Percentiles rank a stretch among this genome's conserved stretches.
These are phyloP conservation scores for Dryobotodes eremita DNA, from an alignment of 2,888 invertebrate species.

Conservation along the genomic window DNA sequence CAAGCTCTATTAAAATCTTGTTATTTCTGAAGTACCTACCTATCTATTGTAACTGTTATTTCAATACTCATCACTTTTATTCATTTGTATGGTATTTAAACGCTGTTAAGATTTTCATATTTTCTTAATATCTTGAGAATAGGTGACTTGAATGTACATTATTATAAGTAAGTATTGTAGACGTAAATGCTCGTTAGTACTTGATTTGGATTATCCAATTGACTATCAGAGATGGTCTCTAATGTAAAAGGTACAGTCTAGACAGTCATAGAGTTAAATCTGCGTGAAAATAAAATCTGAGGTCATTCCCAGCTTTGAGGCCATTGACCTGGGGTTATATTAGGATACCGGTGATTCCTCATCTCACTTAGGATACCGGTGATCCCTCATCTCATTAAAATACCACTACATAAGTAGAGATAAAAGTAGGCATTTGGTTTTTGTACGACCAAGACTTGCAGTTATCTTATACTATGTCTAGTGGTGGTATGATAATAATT, in stretches of 20 bases:
- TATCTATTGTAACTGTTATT: constrained; percentile 17
- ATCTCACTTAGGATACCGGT: constrained; percentile 5
- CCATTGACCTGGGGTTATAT: background rate
- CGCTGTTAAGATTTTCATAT: constrained; percentile 19
- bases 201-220: constrained; percentile 37
- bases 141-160: constrained; percentile 6
- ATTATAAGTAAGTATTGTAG: constrained; percentile 10
- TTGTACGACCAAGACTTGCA: background rate
- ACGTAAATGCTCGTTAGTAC: background rate
- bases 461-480: background rate
- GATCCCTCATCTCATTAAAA: constrained; percentile 28
- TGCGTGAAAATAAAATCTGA: constrained; percentile 30
- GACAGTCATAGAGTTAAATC: constrained; percentile 25
- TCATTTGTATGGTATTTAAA: constrained; percentile 13
- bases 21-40: constrained; percentile 10
- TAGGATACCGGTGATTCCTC: constrained; percentile 14
- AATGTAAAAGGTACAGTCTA: constrained; percentile 48
- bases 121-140: background rate
- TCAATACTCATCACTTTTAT: constrained; percentile 23
- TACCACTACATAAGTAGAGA: background rate
- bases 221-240: constrained; percentile 9
- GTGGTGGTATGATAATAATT: background rate
- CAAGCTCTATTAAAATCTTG: constrained; percentile 33
- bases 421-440: background rate
- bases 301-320: constrained; percentile 23